Conservation (phyloP, 2,113 vertebrate species). For the Callionymus lyra region DNA sequence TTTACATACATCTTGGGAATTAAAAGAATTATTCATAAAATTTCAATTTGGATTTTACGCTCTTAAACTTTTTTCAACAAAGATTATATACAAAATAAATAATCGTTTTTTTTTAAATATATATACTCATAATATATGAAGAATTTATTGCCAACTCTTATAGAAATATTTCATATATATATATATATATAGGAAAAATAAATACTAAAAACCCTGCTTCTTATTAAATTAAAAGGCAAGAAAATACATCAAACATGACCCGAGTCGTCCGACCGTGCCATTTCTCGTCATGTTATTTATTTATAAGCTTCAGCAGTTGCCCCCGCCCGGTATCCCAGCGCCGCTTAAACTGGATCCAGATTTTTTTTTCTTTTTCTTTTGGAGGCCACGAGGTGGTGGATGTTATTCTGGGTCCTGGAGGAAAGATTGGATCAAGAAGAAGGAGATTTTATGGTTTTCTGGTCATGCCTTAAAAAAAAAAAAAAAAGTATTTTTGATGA, state of each 20-base stretch:
- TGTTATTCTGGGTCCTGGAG: slow-evolving; percentile 49
- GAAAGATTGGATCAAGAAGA: slow-evolving; percentile 49
- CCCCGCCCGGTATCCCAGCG: slow-evolving; percentile 40
- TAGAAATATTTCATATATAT: too few relatives aligned
- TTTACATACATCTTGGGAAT: too few relatives aligned
- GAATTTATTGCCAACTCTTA: too few relatives aligned
- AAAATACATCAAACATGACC: too few relatives aligned
- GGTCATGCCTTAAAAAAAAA: slow-evolving; percentile 13
- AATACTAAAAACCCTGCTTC: background rate
- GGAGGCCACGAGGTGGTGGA: slow-evolving; percentile 42
- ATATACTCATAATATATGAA: too few relatives aligned
- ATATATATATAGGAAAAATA: background rate
- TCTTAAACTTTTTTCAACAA: too few relatives aligned
- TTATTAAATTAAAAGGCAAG: slow-evolving; percentile 1
- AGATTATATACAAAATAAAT: too few relatives aligned
- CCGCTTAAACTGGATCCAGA: slow-evolving; percentile 66
- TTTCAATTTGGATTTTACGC: too few relatives aligned
- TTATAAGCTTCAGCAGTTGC: slow-evolving; percentile 59
- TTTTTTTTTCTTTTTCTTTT: slow-evolving; percentile 51
- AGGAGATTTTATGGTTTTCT: slow-evolving; percentile 46
- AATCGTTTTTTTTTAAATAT: too few relatives aligned
- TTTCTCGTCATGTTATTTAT: slow-evolving; percentile 54
- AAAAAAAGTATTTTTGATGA: slow-evolving; percentile 9
- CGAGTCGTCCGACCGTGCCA: slow-evolving; percentile 20
- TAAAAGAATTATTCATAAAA: too few relatives aligned